Conservation (phyloP, 2,888 invertebrate species). For the Drosophila anomelani region DNA sequence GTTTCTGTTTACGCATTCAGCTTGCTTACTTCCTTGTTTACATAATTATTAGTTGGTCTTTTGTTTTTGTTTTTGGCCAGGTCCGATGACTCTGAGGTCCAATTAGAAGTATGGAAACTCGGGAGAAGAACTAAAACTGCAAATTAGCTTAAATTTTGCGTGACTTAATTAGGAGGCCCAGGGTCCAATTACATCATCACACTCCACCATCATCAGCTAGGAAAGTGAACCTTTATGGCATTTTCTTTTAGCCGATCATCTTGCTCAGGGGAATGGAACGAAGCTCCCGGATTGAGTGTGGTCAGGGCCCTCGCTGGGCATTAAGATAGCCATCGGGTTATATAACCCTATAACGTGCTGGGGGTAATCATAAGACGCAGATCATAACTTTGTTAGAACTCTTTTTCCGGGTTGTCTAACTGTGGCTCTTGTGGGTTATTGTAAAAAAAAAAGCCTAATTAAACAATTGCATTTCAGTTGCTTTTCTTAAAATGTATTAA, state of each 20-base stretch:
- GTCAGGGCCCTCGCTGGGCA: constrained; percentile 34
- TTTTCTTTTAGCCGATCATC: constrained; percentile 43
- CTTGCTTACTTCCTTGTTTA: constrained; percentile 58
- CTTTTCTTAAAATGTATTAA: neutral
- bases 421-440: too few species aligned
- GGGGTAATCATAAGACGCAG: constrained; percentile 14
- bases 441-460: neutral
- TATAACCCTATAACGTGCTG: constrained; percentile 35
- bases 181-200: constrained; percentile 65
- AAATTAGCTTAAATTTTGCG: constrained; percentile 75
- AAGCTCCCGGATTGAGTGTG: constrained; percentile 43
- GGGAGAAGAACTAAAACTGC: constrained; percentile 45
- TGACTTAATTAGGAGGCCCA: constrained; percentile 71
- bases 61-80: constrained; percentile 9
- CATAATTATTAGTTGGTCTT: constrained; percentile 54
- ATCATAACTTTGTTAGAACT: constrained; percentile 28
- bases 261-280: constrained; percentile 67
- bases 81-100: constrained; percentile 2
- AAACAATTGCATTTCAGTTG: neutral
- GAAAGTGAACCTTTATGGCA: constrained; percentile 54
- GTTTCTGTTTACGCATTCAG: constrained; percentile 57
- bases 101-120: constrained; percentile 66
- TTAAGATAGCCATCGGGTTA: constrained; percentile 29
- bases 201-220: constrained; percentile 31
- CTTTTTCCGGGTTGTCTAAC: constrained; percentile 17